Conservation (phyloP, 2,113 vertebrate species). For the Myotis brandtii region DNA sequence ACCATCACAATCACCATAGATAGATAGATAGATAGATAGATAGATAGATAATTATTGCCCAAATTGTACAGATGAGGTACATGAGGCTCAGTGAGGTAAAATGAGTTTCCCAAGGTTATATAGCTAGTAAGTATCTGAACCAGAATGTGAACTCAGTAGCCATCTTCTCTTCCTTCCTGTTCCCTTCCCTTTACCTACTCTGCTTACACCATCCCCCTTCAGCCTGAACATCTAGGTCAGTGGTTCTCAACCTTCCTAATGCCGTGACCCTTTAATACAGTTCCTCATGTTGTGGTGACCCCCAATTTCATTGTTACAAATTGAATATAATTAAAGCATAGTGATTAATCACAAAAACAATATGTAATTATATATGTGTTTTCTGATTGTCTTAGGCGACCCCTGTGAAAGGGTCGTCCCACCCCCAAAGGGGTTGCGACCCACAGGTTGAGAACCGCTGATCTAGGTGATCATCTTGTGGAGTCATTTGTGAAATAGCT, state of each 20-base stretch:
- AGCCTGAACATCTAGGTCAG: background rate
- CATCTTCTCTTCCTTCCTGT: background rate
- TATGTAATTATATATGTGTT: too few relatives aligned
- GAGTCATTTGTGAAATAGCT: slow-evolving; percentile 13
- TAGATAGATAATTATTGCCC: background rate
- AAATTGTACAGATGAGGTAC: background rate
- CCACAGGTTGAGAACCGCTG: too few relatives aligned
- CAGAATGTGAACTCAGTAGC: background rate
- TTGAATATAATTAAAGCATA: too few relatives aligned
- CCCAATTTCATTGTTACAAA: too few relatives aligned
- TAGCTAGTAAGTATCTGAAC: background rate
- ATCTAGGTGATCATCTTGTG: background rate
- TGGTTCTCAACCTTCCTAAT: too few relatives aligned
- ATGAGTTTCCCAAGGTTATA: background rate
- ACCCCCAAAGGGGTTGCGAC: too few relatives aligned
- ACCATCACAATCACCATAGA: background rate
- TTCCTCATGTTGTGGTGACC: too few relatives aligned
- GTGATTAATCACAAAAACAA: too few relatives aligned
- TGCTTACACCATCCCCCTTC: background rate
- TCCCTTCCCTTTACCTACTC: background rate
- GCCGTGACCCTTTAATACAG: too few relatives aligned
- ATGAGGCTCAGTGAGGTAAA: slow-evolving; percentile 6
- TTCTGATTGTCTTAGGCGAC: too few relatives aligned
- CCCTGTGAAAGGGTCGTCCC: too few relatives aligned
- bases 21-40: background rate